Percentiles rank a stretch among this genome's conserved stretches.
These are phyloP conservation scores for Ylistrum balloti DNA, from an alignment of 1,140 invertebrate species.

Conservation along the genomic window DNA sequence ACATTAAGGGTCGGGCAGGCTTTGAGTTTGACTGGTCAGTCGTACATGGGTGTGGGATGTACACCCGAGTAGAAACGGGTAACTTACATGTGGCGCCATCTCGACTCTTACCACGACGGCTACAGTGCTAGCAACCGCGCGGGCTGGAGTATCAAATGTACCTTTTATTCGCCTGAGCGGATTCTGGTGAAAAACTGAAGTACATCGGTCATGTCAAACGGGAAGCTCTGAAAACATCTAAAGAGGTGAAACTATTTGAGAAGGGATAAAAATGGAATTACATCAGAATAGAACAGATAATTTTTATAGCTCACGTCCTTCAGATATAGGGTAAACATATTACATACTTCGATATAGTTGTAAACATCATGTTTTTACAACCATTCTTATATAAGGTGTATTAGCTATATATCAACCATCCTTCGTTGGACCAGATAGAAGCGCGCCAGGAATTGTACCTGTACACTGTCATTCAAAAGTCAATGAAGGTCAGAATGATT, in stretches of 20 bases:
- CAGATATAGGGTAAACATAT: no score
- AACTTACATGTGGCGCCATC: neutral
- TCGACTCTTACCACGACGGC: neutral
- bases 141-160: constrained; percentile 1
- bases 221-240: neutral
- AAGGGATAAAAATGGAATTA: neutral
- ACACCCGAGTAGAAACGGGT: constrained; percentile 29
- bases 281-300: no score
- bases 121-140: neutral
- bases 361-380: no score
- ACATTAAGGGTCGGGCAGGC: constrained; percentile 5
- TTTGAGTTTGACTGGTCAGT: neutral
- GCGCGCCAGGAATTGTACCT: no score
- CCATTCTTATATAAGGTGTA: no score
- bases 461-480: no score
- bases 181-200: constrained; percentile 17
- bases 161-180: neutral
- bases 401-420: no score
- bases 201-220: constrained; percentile 14
- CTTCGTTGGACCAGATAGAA: no score
- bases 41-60: constrained; percentile 20
- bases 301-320: no score
- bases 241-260: neutral
- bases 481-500: no score
- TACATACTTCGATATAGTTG: no score